Conservation (phyloP, 2,888 invertebrate species). For the Lordiphosa fenestrarum region DNA sequence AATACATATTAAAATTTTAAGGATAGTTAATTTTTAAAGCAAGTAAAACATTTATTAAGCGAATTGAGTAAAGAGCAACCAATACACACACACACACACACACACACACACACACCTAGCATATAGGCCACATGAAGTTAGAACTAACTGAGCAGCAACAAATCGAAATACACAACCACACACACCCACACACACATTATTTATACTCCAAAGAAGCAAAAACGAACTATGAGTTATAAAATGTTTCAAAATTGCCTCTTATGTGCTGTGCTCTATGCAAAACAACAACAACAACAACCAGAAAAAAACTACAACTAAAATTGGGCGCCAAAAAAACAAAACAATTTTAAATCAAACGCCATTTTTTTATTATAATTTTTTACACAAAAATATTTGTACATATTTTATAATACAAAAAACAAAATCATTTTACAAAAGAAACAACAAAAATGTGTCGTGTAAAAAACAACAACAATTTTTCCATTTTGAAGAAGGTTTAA, state of each 20-base stretch:
- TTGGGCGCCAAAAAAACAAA: constrained; percentile 43
- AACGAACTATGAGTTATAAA: constrained; percentile 55
- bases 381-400: constrained; percentile 63
- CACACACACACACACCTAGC: constrained; percentile 28
- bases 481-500: constrained; percentile 37
- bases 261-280: constrained; percentile 59
- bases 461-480: constrained; percentile 19
- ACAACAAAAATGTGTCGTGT: constrained; percentile 21
- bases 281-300: constrained; percentile 17
- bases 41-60: constrained; percentile 47
- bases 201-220: constrained; percentile 74
- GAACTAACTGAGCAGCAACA: constrained; percentile 41
- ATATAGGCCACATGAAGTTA: constrained; percentile 45
- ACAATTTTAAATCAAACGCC: constrained; percentile 23
- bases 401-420: constrained; percentile 50
- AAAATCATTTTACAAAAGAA: constrained; percentile 30
- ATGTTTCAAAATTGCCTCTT: constrained; percentile 62
- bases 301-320: constrained; percentile 37
- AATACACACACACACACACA: constrained; percentile 25
- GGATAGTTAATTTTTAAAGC: constrained; percentile 63
- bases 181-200: constrained; percentile 47
- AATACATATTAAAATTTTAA: constrained; percentile 53
- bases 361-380: constrained; percentile 57
- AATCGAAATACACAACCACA: constrained; percentile 52
- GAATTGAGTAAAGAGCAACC: constrained; percentile 22